Conservation (phyloP, 2,113 vertebrate species). For the Butorides virescens region DNA sequence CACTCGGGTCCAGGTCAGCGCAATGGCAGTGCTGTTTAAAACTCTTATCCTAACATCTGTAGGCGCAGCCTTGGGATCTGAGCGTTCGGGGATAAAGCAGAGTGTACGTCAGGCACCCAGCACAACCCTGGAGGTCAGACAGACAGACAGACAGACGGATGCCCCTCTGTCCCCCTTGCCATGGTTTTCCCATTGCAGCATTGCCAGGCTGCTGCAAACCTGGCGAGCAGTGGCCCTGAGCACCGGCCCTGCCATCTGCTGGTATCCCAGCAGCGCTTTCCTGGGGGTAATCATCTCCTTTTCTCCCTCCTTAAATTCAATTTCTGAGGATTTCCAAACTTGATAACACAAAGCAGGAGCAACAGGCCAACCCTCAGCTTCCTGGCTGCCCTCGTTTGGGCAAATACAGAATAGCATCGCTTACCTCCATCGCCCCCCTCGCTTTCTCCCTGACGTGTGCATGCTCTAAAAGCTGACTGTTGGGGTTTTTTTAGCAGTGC, state of each 20-base stretch:
- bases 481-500: neutral
- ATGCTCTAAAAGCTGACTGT: neutral
- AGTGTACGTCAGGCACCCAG: neutral
- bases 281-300: neutral
- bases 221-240: fast-evolving
- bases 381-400: neutral
- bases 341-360: neutral
- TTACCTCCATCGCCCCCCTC: neutral
- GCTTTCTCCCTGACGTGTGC: neutral
- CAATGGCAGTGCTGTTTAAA: constrained; percentile 83
- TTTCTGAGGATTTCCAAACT: neutral
- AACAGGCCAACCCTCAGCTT: too few species aligned
- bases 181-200: fast-evolving
- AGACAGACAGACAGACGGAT: neutral
- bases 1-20: constrained; percentile 88
- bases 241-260: neutral
- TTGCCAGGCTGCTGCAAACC: neutral
- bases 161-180: neutral
- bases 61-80: constrained; percentile 88
- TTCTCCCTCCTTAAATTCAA: neutral
- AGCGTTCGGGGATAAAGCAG: constrained; percentile 14
- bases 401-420: neutral
- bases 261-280: neutral
- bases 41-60: constrained; percentile 84
- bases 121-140: neutral